phyloP scores from a whole-genome alignment of 2,888 invertebrate species.

The Drosophila eohydei region DNA sequence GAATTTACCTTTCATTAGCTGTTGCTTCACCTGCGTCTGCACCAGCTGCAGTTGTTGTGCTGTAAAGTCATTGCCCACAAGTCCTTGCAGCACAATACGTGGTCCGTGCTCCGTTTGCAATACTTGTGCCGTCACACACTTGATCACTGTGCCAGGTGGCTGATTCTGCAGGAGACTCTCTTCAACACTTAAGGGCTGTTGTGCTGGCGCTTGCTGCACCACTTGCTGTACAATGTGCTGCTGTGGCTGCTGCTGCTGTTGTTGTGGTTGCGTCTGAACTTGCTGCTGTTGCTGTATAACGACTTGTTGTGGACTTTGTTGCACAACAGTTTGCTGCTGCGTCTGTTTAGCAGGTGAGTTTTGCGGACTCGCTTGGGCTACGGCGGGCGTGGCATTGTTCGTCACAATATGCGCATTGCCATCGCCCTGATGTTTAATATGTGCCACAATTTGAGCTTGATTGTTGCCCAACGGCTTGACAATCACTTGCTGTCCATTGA shows the following conservation, averaged over 20 bases:
- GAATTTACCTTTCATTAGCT: constrained; percentile 90
- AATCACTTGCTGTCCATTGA: constrained; percentile 94
- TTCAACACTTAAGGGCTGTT: constrained; percentile 86
- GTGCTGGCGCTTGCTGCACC: constrained; percentile 59
- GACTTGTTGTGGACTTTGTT: constrained; percentile 48
- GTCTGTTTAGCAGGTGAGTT: constrained; percentile 56
- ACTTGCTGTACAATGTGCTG: constrained; percentile 50
- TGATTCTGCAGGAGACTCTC: constrained; percentile 91
- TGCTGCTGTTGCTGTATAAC: constrained; percentile 51
- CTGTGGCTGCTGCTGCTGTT: constrained; percentile 47
- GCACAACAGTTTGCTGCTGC: constrained; percentile 44
- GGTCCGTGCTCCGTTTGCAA: constrained; percentile 94
- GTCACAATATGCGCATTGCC: constrained; percentile 85
- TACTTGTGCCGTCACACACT: constrained; percentile 94
- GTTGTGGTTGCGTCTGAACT: constrained; percentile 47
- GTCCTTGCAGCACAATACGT: constrained; percentile 93
- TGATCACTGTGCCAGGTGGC: constrained; percentile 94
- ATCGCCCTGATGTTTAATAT: constrained; percentile 87
- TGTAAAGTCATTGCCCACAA: constrained; percentile 93
- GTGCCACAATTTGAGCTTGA: constrained; percentile 91
- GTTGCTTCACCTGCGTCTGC: constrained; percentile 95
- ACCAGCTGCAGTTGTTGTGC: constrained; percentile 92
- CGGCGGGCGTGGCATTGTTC: constrained; percentile 75
- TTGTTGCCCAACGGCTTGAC: constrained; percentile 92
- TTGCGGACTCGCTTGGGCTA: constrained; percentile 72